Evolutionary conservation across 2,797 vertebrate species (phyloP), one percentile per base, ranked within the genome.

Genomic region (Gobionotothen gibberifrons): DNA sequence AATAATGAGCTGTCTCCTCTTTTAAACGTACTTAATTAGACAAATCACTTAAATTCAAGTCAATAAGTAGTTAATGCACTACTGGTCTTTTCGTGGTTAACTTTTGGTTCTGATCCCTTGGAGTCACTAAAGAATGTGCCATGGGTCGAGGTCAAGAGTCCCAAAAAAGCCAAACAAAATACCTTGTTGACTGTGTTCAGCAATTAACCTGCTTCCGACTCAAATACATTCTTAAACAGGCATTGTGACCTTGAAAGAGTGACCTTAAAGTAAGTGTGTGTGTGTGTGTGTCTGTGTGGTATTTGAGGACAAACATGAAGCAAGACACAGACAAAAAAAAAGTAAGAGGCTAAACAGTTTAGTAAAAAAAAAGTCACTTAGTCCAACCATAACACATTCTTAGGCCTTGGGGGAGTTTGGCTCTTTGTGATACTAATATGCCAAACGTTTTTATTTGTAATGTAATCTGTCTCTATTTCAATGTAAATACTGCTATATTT

Each of bases 71-170:
- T 78, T 80, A 44, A 59, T 53, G 39, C 15, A 55, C 16, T 53
- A 0, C 22, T 13, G 19, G 4, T 56, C 3, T 14, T 67, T 32
- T 63, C n/a, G 0, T 48, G 58, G 69, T 83, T 66, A 76, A 66
- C 60, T 49, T 32, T 51, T 75, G 39, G 19, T 47, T 76, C 47
- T 62, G 67, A 81, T 74, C 66, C 63, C 46, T 8, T 78, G 54
- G 43, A 67, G 52, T 68, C 59, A 52, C 76, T 68, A 43, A 89
- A 81, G 81, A 91, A 90, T 91, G 82, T 72, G 77, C 74, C 3
- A 4, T 46, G 48, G 81, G 81, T 83, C 9, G 66, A 87, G 84
- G 90, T 91, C 88, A 92, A 89, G 84, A 77, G 76, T 71, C 54
- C 57, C 62, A 59, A 76, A 74, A 8, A 73, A 84, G 72, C 72